Evolutionary conservation across 2,797 vertebrate genomes (phyloP).

Genomic region (Malurus leucopterus): DNA sequence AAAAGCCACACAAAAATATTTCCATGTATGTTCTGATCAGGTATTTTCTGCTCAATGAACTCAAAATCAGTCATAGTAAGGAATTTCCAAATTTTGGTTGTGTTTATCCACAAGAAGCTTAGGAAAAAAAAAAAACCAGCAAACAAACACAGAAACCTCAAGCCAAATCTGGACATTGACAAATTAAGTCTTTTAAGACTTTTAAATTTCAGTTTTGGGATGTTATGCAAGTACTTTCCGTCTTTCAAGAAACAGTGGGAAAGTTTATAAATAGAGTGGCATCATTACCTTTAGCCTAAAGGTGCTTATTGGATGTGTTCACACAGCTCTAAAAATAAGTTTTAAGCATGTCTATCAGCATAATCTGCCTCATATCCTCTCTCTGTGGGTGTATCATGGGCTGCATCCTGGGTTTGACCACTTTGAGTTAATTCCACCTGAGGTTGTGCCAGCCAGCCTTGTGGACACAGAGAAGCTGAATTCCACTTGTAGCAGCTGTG

Average conservation of each 20-base stretch:
- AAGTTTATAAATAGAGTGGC: background rate
- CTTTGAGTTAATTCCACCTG: background rate
- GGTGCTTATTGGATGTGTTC: background rate
- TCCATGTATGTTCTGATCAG: slow-evolving; percentile 19
- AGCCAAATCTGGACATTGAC: background rate
- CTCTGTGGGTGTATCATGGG: background rate
- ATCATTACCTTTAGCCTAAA: background rate
- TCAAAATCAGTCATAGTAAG: background rate
- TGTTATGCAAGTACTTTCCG: background rate
- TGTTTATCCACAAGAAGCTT: background rate
- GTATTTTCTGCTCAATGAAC: slow-evolving; percentile 48
- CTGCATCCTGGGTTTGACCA: background rate
- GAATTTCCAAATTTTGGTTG: background rate
- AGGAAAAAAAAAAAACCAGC: background rate
- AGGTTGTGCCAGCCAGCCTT: background rate
- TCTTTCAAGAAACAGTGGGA: background rate
- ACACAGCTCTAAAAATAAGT: background rate
- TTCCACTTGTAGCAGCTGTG: background rate
- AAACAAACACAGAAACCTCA: background rate
- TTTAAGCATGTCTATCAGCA: background rate
- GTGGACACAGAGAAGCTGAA: background rate
- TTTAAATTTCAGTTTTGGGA: background rate
- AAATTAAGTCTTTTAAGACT: background rate
- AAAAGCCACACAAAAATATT: slow-evolving; percentile 33
- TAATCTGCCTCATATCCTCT: background rate